Conservation (phyloP, 2,113 vertebrate genomes). For the Gasterosteus aculeatus region DNA sequence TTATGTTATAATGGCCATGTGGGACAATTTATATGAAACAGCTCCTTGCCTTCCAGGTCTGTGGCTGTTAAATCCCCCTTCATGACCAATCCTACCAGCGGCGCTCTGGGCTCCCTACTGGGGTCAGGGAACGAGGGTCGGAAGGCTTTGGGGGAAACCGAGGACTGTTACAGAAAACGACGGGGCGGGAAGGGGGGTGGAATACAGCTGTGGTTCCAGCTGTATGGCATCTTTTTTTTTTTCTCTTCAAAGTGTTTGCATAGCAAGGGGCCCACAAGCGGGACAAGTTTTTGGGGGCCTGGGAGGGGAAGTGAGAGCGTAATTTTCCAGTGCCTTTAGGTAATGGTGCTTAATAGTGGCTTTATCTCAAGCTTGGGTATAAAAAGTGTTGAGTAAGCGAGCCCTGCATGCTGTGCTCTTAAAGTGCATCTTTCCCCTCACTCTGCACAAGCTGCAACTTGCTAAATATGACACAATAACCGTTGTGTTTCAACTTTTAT, state of each 20-base stretch:
- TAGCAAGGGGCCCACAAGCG: constrained; percentile 32
- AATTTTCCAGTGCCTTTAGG: constrained; percentile 53
- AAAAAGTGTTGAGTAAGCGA: constrained; percentile 54
- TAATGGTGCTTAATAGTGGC: constrained; percentile 49
- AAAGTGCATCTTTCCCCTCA: constrained; percentile 18
- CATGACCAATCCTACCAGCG: constrained; percentile 49
- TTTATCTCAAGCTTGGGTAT: constrained; percentile 51
- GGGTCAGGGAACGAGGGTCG: constrained; percentile 52
- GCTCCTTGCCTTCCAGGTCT: constrained; percentile 63
- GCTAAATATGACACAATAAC: constrained; percentile 49
- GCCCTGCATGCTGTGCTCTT: constrained; percentile 35
- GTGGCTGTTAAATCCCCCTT: constrained; percentile 67
- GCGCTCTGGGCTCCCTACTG: constrained; percentile 57
- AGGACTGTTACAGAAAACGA: constrained; percentile 19
- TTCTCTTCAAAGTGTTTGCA: constrained; percentile 60
- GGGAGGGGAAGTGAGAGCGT: constrained; percentile 51
- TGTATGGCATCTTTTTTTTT: constrained; percentile 35
- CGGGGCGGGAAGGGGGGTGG: background rate
- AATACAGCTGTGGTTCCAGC: constrained; percentile 44
- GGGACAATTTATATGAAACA: constrained; percentile 76
- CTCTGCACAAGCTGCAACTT: constrained; percentile 13
- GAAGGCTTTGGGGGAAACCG: constrained; percentile 33
- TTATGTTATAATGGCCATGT: constrained; percentile 64
- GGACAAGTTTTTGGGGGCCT: constrained; percentile 31
- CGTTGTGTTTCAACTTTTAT: constrained; percentile 30